Evolutionary conservation across 1,140 invertebrate genomes (phyloP), one percentile per base, ranked within the genome.

Genomic region (Frieseomelitta varia): DNA sequence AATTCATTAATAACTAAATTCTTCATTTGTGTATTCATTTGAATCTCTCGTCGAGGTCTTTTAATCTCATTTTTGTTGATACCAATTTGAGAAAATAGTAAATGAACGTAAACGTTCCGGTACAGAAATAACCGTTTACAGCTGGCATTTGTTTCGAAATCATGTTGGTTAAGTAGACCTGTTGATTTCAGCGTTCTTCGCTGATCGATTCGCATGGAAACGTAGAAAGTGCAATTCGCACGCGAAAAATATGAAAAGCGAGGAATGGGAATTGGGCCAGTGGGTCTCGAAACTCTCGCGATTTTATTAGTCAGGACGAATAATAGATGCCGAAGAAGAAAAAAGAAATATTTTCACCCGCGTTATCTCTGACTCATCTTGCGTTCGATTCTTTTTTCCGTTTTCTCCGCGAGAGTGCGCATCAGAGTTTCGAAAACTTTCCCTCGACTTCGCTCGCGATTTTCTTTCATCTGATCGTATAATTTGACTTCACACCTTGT

Each of bases 161-260:
- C 27, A 30, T 55, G 27, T 30, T 74, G n/a, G n/a, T n/a, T n/a
- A n/a, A 30, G 56, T 21, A 55, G 58, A 77, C 61, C 56, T 65
- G 39, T 77, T 77, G 74, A 53, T 73, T 72, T 24, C 71, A n/a
- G 24, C 14, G 14, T 47, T 39, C 15, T 76, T 73, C 17, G 15
- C 12, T 11, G 4, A 47, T 8, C n/a, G 14, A 27, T 67, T 67
- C 24, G 10, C 19, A 19, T 27, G 47, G 34, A 68, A 21, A 53
- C 65, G 67, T 82, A 71, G 79, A 85, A 85, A 85, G 79, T 81
- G 63, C 19, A 55, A 81, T 85, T 85, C n/a, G 4, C 51, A 51
- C 65, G 55, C 24, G 47, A 55, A 65, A 77, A 72, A 55, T 71
- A 58, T 65, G 68, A 61, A 74, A 79, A 78, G 56, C 30, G 12